These are phyloP conservation scores for Anthopleura sola DNA, from an alignment of 64 coral and sea anemone species.

Conservation along the genomic window DNA sequence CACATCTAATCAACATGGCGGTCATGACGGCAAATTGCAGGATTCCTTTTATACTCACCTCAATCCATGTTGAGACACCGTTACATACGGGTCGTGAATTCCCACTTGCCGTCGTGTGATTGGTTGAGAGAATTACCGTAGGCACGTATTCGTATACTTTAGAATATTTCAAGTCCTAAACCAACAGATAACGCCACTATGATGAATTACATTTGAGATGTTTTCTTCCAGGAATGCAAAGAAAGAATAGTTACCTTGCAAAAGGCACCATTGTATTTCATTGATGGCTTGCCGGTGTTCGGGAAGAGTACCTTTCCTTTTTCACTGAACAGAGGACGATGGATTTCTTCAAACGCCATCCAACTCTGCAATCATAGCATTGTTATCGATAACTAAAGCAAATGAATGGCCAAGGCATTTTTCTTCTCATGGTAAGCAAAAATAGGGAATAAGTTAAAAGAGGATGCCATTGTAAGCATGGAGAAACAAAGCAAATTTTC, in stretches of 20 bases:
- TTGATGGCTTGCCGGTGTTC: conserved; percentile 21
- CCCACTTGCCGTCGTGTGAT: neutral
- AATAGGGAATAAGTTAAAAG: neutral
- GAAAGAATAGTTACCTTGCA: conserved; percentile 33
- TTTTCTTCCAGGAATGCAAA: neutral
- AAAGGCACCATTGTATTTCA: conserved; percentile 49
- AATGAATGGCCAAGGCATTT: too few relatives aligned
- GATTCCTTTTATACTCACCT: neutral
- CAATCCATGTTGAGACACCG: conserved; percentile 4
- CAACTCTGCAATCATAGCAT: neutral
- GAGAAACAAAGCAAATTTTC: too few relatives aligned
- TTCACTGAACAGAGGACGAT: conserved; percentile 42
- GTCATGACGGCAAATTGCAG: too few relatives aligned
- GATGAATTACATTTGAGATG: neutral
- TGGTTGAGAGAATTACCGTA: neutral
- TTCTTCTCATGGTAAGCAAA: too few relatives aligned
- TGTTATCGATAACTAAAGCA: too few relatives aligned
- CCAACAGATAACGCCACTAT: neutral
- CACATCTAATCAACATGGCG: too few relatives aligned
- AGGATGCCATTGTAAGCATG: too few relatives aligned
- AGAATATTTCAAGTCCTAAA: neutral
- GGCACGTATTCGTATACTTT: neutral
- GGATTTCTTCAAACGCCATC: conserved; percentile 43
- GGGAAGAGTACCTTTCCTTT: conserved; percentile 30
- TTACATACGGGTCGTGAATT: neutral